Evolutionary conservation across 2,888 invertebrate species (phyloP).

Genomic region (Trisateles emortualis): DNA sequence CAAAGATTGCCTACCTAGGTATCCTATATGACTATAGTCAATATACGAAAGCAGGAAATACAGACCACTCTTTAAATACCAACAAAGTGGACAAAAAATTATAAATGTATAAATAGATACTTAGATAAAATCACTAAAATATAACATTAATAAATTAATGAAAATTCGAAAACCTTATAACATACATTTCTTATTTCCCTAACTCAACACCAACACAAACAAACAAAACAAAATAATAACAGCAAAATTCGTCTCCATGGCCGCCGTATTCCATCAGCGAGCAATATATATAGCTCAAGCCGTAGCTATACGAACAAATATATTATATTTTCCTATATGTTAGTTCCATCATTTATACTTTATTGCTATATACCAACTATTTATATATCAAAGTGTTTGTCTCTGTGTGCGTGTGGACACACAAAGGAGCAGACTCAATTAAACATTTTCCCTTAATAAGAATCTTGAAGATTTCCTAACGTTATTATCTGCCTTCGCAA

Average conservation of each 20-base stretch:
- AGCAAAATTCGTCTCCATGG: slow-evolving; percentile 54
- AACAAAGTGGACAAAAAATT: no score
- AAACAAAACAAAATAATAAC: slow-evolving; percentile 7
- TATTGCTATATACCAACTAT: slow-evolving; percentile 84
- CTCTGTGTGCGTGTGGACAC: slow-evolving; percentile 39
- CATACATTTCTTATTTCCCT: no score
- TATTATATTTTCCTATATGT: slow-evolving; percentile 86
- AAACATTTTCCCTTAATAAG: slow-evolving; percentile 80
- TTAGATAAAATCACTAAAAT: no score
- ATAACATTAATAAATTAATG: no score
- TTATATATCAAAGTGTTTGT: slow-evolving; percentile 60
- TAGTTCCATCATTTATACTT: slow-evolving; percentile 87
- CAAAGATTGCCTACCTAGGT: no score
- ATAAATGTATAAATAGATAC: no score
- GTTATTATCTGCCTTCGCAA: slow-evolving; percentile 26
- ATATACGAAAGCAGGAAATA: no score
- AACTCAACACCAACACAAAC: background rate
- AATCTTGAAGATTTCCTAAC: slow-evolving; percentile 46
- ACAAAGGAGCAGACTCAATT: slow-evolving; percentile 72
- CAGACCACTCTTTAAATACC: no score
- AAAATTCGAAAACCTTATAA: no score
- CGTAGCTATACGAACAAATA: slow-evolving; percentile 83
- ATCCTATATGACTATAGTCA: no score
- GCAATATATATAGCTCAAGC: slow-evolving; percentile 80
- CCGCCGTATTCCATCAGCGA: slow-evolving; percentile 61